Conservation (phyloP, 2,797 vertebrate genomes). For the Paratrypauchen microcephalus region DNA sequence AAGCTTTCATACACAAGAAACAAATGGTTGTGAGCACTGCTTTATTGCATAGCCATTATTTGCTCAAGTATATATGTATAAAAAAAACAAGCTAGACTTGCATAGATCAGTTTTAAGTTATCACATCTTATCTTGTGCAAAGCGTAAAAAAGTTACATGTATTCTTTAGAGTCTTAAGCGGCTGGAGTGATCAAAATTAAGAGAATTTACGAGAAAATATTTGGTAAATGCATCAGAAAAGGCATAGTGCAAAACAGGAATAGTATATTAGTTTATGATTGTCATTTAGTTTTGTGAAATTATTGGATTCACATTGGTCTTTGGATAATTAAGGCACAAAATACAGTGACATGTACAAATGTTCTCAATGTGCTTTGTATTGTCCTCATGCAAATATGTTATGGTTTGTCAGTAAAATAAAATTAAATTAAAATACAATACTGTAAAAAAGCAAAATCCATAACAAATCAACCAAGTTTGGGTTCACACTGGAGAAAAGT, state of each 20-base stretch:
- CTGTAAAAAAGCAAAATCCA: slow-evolving; percentile 33
- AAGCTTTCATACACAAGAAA: no score
- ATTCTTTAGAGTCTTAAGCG: slow-evolving; percentile 28
- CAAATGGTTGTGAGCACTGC: slow-evolving; percentile 4
- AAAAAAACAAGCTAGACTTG: slow-evolving; percentile 24
- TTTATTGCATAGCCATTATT: slow-evolving; percentile 61
- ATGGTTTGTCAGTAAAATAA: slow-evolving; percentile 19
- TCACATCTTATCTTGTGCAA: slow-evolving; percentile 32
- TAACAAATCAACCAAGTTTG: slow-evolving; percentile 8
- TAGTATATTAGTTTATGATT: slow-evolving; percentile 37
- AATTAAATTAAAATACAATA: slow-evolving; percentile 13
- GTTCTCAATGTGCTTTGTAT: slow-evolving; percentile 15
- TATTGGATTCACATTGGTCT: slow-evolving; percentile 11
- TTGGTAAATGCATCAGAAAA: not conserved
- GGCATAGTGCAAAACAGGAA: not conserved
- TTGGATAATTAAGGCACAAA: slow-evolving; percentile 54
- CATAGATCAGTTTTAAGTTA: slow-evolving; percentile 26
- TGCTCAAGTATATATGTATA: slow-evolving; percentile 1
- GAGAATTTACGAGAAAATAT: not conserved
- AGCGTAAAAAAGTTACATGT: slow-evolving; percentile 17
- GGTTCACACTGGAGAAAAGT: not conserved
- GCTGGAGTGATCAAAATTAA: slow-evolving; percentile 20
- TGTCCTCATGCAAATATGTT: not conserved
- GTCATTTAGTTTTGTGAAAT: slow-evolving; percentile 29
- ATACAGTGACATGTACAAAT: slow-evolving; percentile 46